These are phyloP conservation scores for Onthophagus taurus DNA, from an alignment of 1,140 invertebrate species.

Conservation along the genomic window DNA sequence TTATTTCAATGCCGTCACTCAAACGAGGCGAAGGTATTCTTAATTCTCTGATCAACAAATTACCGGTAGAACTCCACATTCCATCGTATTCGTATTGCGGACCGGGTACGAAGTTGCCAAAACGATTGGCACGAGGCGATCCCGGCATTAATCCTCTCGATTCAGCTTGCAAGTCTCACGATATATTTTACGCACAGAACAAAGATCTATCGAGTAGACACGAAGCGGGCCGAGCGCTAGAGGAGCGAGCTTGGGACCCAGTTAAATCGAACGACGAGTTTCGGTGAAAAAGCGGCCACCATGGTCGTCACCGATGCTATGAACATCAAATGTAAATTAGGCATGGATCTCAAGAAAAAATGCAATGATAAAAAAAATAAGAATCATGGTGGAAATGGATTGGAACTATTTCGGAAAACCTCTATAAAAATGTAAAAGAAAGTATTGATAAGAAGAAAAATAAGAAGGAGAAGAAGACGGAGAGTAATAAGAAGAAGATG, in stretches of 20 bases:
- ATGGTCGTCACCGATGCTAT: slow-evolving; percentile 28
- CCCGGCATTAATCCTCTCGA: slow-evolving; percentile 39
- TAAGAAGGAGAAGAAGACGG: no score
- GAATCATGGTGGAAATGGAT: background rate
- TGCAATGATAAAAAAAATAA: background rate
- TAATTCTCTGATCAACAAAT: slow-evolving; percentile 31
- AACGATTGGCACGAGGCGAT: slow-evolving; percentile 37
- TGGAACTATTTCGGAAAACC: background rate
- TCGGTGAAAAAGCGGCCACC: slow-evolving; percentile 32
- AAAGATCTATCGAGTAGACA: slow-evolving; percentile 27
- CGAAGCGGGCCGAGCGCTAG: slow-evolving; percentile 34
- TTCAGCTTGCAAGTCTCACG: slow-evolving; percentile 38
- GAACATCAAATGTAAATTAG: slow-evolving; percentile 33
- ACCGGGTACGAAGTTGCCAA: slow-evolving; percentile 39
- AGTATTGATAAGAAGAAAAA: background rate
- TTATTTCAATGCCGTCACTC: background rate
- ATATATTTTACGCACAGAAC: slow-evolving; percentile 34
- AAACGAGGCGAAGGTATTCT: slow-evolving; percentile 7
- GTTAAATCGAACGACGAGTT: slow-evolving; percentile 32
- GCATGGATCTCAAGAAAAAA: slow-evolving; percentile 17
- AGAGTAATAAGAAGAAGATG: slow-evolving; percentile 1
- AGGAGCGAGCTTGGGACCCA: slow-evolving; percentile 32
- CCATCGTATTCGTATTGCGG: slow-evolving; percentile 41
- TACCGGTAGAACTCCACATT: slow-evolving; percentile 40
- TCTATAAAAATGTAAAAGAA: slow-evolving; percentile 1